Base-by-base conservation (phyloP, 1,140 invertebrate species). In the Eurosta solidaginis region DNA sequence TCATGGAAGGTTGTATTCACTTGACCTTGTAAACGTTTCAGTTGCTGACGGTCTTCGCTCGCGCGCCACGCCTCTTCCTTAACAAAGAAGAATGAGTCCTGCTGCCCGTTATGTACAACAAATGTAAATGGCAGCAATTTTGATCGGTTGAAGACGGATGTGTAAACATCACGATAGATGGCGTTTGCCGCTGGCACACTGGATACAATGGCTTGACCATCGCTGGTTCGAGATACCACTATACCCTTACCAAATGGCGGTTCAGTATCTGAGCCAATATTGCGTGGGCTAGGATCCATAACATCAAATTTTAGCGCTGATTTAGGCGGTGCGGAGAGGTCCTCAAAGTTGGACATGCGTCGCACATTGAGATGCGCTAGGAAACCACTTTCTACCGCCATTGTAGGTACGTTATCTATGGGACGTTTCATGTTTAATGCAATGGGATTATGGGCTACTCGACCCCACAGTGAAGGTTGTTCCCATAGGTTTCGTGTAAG, bases 1-100 rank as follows among this genome's bases (percentile, higher is more conserved):
- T 96, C 95, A 85, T 97, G 96, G 90, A 96, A 96, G 1, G 96
- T 97, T 12, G 97, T 95, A 88, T 98, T 98, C 20, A 98, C 93
- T 87, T 96, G 94, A 9, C 95, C 94, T 81, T 96, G 96, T 77
- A 97, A 91, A 20, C 95, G 90, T 87, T 97, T 96, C 78, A 98
- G 88, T 81, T 96, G 95, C 76, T 93, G 93, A 79, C 94, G 92
- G 85, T 99, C 97, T 82, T 96, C 94, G 49, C 92, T 92, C 0
- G 95, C 95, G 44, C 95, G 92, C 92, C 95, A 95, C 0, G 93
- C 92, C 78, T 97, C 94, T 82, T 96, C 94, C 87, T 98, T 98
- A 0, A 98, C 95, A 86, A 98, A 98, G 88, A 97, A 97, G 88
- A 98, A 97, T 12, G 96, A 93, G 84, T 98, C 96, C 85, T 97